Conservation (phyloP, 2,113 vertebrate species). For the Sebastes fasciatus region DNA sequence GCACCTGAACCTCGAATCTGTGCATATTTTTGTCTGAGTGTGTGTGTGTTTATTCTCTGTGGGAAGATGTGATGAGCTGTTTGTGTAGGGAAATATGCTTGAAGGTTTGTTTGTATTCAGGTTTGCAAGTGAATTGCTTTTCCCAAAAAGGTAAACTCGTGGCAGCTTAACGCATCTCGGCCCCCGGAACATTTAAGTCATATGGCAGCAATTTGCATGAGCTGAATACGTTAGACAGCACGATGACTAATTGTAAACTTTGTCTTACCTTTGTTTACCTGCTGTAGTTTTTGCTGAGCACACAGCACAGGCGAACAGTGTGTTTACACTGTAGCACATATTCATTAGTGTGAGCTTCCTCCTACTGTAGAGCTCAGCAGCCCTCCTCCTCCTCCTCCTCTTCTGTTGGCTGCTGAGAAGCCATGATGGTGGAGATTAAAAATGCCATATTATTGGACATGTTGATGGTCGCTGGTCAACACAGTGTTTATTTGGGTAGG, state of each 20-base stretch:
- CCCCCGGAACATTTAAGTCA: conserved; percentile 38
- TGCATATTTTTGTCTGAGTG: conserved; percentile 4
- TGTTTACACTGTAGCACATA: conserved; percentile 5
- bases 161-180: neutral
- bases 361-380: neutral
- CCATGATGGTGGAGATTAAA: conserved; percentile 1
- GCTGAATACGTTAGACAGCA: conserved; percentile 20
- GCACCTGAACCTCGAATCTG: conserved; percentile 29
- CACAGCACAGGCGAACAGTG: neutral
- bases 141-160: conserved; percentile 48
- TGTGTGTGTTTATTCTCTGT: conserved; percentile 39
- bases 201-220: conserved; percentile 41
- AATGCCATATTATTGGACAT: conserved; percentile 3
- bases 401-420: neutral
- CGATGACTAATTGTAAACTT: conserved; percentile 53
- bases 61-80: conserved; percentile 49
- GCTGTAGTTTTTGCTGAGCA: conserved; percentile 47
- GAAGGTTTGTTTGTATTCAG: conserved; percentile 65
- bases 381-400: neutral
- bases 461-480: neutral
- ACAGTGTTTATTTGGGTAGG: neutral
- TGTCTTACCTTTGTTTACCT: conserved; percentile 44
- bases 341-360: conserved; percentile 27
- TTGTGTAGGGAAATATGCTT: conserved; percentile 56
- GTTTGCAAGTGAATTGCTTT: conserved; percentile 50